Evolutionary conservation across 2,888 invertebrate genomes (phyloP).

Genomic region (Cantharis rustica): DNA sequence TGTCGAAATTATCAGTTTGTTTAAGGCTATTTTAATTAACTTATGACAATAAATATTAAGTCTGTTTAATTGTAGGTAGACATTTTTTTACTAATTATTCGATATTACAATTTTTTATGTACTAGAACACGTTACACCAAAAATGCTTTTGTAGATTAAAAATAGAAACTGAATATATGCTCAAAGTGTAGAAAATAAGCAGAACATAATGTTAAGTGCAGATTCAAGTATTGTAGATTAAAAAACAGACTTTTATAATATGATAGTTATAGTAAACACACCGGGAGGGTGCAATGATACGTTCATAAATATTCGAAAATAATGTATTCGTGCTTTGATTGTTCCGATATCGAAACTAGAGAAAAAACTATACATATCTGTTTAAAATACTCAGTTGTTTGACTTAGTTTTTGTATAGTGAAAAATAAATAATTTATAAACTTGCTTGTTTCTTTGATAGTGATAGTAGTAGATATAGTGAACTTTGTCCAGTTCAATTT

Average conservation of each 20-base stretch:
- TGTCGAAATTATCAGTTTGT: not conserved
- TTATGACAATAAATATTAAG: slow-evolving; percentile 27
- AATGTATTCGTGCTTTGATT: not conserved
- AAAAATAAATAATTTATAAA: not conserved
- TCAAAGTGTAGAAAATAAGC: not conserved
- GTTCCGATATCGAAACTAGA: not conserved
- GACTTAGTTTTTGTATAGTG: not conserved
- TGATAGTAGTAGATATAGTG: not conserved
- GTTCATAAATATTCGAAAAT: not conserved
- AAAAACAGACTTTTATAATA: not conserved
- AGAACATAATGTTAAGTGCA: not conserved
- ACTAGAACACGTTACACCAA: not conserved
- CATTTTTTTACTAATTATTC: not conserved
- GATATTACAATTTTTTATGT: not conserved
- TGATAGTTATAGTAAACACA: not conserved
- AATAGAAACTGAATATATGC: not conserved
- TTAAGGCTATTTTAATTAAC: not conserved
- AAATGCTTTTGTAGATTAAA: not conserved
- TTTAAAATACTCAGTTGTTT: not conserved
- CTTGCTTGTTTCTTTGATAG: not conserved
- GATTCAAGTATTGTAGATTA: not conserved
- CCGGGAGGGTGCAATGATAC: not conserved
- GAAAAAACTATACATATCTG: not conserved
- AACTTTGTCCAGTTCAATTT: no score
- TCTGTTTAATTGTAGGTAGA: slow-evolving; percentile 14